Percentiles rank a stretch among this genome's conserved stretches.
These are phyloP conservation scores for Kryptolebias ocellatus DNA, from an alignment of 2,797 vertebrate genomes.

Conservation along the genomic window DNA sequence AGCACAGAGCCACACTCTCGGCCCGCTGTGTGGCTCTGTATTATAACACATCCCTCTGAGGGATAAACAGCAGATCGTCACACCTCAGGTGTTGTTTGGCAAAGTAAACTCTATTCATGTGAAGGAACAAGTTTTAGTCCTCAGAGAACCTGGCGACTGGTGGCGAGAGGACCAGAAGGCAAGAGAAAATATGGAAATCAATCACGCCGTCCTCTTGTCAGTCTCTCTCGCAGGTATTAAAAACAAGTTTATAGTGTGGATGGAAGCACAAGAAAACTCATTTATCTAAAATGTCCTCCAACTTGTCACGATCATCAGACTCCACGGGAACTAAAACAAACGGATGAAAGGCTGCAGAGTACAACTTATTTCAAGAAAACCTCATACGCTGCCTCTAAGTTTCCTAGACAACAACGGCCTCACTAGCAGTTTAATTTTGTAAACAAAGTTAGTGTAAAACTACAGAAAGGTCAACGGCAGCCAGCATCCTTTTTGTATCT, in stretches of 20 bases:
- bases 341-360: conserved; percentile 19
- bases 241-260: conserved; percentile 13
- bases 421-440: conserved; percentile 27
- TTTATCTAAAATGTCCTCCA: conserved; percentile 39
- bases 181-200: conserved; percentile 50
- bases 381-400: neutral
- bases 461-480: conserved; percentile 58
- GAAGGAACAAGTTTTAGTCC: conserved; percentile 43
- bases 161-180: conserved; percentile 18
- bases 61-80: conserved; percentile 37
- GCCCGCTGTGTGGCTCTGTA: conserved; percentile 29
- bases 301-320: conserved; percentile 46
- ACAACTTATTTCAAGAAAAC: conserved; percentile 25
- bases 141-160: conserved; percentile 34
- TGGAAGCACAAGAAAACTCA: conserved; percentile 24
- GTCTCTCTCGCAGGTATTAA: conserved; percentile 22
- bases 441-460: conserved; percentile 41
- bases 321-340: conserved; percentile 34
- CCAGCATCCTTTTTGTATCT: conserved; percentile 30
- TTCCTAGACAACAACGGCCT: conserved; percentile 24
- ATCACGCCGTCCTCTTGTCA: conserved; percentile 19
- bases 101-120: conserved; percentile 35
- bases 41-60: conserved; percentile 18
- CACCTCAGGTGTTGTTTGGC: conserved; percentile 51
- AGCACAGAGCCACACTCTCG: conserved; percentile 6